Evolutionary conservation across 1,140 invertebrate genomes (phyloP).

Genomic region (Brachionus calyciflorus): DNA sequence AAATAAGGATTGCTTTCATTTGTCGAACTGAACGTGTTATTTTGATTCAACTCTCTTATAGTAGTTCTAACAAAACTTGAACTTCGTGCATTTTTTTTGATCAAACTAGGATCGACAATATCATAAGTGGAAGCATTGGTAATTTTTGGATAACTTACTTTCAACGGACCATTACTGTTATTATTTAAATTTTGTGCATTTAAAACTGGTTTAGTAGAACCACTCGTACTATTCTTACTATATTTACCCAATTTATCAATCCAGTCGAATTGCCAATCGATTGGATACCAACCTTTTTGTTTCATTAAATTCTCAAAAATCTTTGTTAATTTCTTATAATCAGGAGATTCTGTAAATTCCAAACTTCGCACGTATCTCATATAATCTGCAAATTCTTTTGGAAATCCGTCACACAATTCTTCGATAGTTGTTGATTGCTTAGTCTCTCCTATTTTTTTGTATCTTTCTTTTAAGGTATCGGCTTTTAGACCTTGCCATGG

Average conservation of each 20-base stretch:
- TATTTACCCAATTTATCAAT: constrained; percentile 20
- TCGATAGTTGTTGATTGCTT: constrained; percentile 34
- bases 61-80: background rate
- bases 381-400: constrained; percentile 45
- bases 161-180: constrained; percentile 2
- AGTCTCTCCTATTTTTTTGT: constrained; percentile 48
- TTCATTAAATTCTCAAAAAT: constrained; percentile 40
- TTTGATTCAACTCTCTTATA: background rate
- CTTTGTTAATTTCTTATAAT: constrained; percentile 30
- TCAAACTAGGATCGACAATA: constrained; percentile 1
- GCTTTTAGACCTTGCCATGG: constrained; percentile 48
- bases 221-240: constrained; percentile 17
- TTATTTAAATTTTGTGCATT: constrained; percentile 18
- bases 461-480: constrained; percentile 44
- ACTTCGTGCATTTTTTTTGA: constrained; percentile 34
- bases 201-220: background rate
- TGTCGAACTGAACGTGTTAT: background rate
- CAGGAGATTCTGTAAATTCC: constrained; percentile 47
- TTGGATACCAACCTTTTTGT: background rate
- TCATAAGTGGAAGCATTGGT: background rate
- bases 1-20: background rate
- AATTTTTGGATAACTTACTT: background rate
- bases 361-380: constrained; percentile 34
- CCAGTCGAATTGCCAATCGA: constrained; percentile 95
- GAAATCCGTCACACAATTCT: constrained; percentile 47